A percentile compares a stretch with the other conserved stretches of the same genome.
Conservation (phyloP, 2,797 vertebrate species). For the Erethizon dorsatum region DNA sequence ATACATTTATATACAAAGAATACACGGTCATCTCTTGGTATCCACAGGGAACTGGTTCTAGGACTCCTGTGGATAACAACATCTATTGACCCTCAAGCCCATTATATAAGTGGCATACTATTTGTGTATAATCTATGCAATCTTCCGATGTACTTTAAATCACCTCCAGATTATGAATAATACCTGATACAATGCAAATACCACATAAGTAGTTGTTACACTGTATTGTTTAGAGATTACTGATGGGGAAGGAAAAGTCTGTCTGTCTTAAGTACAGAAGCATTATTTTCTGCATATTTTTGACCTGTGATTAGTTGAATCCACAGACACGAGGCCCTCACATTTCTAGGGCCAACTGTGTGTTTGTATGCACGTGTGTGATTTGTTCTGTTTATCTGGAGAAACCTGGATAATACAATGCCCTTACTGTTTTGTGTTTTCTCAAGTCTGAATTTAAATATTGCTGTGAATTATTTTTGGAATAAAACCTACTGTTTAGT, state of each 20-base stretch:
- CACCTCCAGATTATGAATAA: neutral
- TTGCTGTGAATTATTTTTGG: neutral
- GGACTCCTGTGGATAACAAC: neutral
- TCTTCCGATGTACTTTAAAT: neutral
- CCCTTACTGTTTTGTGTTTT: neutral
- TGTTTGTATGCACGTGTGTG: neutral
- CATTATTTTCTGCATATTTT: neutral
- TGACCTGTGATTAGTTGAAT: neutral
- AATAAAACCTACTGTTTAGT: neutral
- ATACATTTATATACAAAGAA: neutral
- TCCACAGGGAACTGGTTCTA: neutral
- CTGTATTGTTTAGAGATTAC: neutral
- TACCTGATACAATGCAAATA: neutral
- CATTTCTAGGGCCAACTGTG: neutral
- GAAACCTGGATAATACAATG: neutral
- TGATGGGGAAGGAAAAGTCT: neutral
- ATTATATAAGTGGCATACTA: neutral
- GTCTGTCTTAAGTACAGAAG: neutral
- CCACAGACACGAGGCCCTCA: neutral
- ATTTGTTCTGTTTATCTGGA: constrained; percentile 18
- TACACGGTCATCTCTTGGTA: neutral
- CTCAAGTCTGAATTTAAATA: constrained; percentile 4
- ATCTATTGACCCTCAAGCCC: neutral
- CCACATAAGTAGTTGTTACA: neutral
- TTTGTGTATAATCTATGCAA: neutral